Evolutionary conservation across 2,113 vertebrate species (phyloP).

Genomic region (Corythornis madagascariensis): DNA sequence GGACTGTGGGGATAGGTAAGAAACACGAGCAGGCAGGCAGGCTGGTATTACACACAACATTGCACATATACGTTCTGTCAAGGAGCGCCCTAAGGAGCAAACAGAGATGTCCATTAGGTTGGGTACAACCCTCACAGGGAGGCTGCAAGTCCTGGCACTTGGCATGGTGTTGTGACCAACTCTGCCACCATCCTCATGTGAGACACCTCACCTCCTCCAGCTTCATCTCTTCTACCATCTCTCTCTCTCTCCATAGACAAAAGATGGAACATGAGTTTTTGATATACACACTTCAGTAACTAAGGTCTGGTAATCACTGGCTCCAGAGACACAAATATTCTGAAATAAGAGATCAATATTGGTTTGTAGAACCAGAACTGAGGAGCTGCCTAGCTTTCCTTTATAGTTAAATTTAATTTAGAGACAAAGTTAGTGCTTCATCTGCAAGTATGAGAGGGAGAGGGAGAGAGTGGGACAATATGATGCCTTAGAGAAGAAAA

Average conservation of each 20-base stretch:
- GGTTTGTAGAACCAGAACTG: neutral
- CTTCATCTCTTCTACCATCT: neutral
- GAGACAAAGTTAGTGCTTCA: neutral
- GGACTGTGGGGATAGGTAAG: neutral
- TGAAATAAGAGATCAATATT: neutral
- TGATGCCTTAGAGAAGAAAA: slow-evolving; percentile 72
- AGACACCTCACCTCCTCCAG: neutral
- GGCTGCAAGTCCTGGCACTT: neutral
- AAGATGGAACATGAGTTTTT: neutral
- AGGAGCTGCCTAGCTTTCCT: neutral
- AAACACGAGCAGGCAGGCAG: neutral
- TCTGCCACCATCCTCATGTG: neutral
- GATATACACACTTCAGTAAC: neutral
- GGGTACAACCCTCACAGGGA: neutral
- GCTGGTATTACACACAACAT: neutral
- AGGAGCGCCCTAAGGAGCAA: neutral
- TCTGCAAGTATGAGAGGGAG: neutral
- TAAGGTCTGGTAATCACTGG: neutral
- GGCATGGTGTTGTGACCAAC: neutral
- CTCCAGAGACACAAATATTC: neutral
- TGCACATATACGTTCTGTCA: neutral
- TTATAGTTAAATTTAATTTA: neutral
- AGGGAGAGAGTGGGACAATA: slow-evolving; percentile 38
- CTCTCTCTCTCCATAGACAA: neutral
- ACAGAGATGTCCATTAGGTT: neutral